Evolutionary conservation across 2,797 vertebrate genomes (phyloP).

Genomic region (Monodelphis domestica): DNA sequence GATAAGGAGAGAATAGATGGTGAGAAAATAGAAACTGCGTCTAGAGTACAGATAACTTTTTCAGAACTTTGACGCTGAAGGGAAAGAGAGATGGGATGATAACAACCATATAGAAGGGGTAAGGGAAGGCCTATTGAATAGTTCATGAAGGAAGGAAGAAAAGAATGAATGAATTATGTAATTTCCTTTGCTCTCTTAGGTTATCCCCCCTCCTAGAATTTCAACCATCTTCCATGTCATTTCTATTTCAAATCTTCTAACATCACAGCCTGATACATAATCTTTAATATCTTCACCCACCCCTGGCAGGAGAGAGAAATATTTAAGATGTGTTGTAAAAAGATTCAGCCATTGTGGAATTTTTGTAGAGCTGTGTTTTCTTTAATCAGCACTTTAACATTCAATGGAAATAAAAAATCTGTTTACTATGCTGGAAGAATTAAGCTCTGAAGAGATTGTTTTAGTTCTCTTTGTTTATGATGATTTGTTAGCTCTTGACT

Average conservation of each 20-base stretch:
- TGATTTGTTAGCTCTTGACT: constrained; percentile 86
- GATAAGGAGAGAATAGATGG: not conserved
- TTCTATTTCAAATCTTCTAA: constrained; percentile 21
- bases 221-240: constrained; percentile 1
- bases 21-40: not conserved
- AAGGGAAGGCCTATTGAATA: not conserved
- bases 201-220: constrained; percentile 62
- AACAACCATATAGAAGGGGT: not conserved
- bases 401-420: constrained; percentile 82
- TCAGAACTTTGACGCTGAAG: not conserved
- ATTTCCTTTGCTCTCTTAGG: not conserved
- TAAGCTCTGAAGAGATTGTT: constrained; percentile 84
- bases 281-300: constrained; percentile 63
- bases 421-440: constrained; percentile 81
- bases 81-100: not conserved
- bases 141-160: not conserved
- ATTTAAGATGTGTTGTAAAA: constrained; percentile 52
- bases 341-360: constrained; percentile 60
- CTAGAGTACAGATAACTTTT: not conserved
- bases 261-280: constrained; percentile 62
- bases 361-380: constrained; percentile 75
- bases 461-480: constrained; percentile 85
- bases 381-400: constrained; percentile 79
- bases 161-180: constrained; percentile 9
- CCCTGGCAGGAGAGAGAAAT: constrained; percentile 71